Conservation (phyloP, 2,797 vertebrate genomes). For the Macrochelys suwanniensis region DNA sequence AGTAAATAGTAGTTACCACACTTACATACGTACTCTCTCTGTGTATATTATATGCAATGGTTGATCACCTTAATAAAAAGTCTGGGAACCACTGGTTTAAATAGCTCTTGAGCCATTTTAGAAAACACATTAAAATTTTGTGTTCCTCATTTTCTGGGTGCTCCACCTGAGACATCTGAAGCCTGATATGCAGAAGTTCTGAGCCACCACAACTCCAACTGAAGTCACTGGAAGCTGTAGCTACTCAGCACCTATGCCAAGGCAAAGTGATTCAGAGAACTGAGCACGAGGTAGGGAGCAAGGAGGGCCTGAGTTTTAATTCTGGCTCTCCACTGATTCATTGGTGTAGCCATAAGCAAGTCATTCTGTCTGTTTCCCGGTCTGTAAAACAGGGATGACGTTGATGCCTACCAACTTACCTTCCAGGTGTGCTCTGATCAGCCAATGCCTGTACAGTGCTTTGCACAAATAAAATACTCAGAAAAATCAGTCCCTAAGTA, state of each 20-base stretch:
- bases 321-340: not conserved
- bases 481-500: not conserved
- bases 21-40: not conserved
- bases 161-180: not conserved
- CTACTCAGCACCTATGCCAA: not conserved
- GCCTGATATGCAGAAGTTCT: not conserved
- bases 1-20: not conserved
- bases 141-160: not conserved
- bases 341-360: not conserved
- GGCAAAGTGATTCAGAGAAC: not conserved
- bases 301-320: fast-evolving
- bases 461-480: not conserved
- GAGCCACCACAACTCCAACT: not conserved
- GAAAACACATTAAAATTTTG: not conserved
- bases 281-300: not conserved
- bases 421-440: not conserved
- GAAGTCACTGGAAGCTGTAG: not conserved
- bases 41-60: not conserved
- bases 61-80: not conserved
- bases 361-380: not conserved
- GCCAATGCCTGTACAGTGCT: not conserved
- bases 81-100: not conserved
- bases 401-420: not conserved
- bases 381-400: not conserved
- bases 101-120: not conserved